Conservation (phyloP, 2,888 invertebrate genomes). For the Drosophila aldrichi region DNA sequence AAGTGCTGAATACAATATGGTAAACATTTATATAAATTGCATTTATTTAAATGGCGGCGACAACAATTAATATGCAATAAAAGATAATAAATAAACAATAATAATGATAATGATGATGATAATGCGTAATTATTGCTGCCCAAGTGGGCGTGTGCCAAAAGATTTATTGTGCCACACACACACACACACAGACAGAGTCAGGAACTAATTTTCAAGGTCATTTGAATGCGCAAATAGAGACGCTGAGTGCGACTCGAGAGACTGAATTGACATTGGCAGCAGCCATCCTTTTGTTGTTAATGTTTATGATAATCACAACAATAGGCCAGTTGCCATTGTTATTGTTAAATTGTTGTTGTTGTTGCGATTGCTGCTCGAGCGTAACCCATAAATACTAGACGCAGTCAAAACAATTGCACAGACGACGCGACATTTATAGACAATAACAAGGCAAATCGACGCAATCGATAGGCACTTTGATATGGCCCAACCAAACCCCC, state of each 20-base stretch:
- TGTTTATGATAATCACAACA: constrained; percentile 80
- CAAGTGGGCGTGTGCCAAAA: constrained; percentile 35
- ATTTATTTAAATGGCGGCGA: constrained; percentile 46
- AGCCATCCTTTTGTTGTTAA: constrained; percentile 75
- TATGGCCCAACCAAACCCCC: constrained; percentile 47
- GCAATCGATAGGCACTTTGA: constrained; percentile 69
- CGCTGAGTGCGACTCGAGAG: constrained; percentile 21
- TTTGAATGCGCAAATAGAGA: constrained; percentile 74
- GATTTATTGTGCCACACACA: constrained; percentile 51
- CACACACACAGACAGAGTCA: neutral
- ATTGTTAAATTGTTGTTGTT: constrained; percentile 38
- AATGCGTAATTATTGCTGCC: constrained; percentile 59
- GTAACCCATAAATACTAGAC: constrained; percentile 80
- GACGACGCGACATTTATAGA: constrained; percentile 64
- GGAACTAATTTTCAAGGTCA: constrained; percentile 85
- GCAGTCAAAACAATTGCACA: constrained; percentile 78
- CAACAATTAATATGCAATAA: constrained; percentile 75
- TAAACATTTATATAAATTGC: constrained; percentile 55
- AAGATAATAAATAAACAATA: constrained; percentile 73
- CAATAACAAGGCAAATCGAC: constrained; percentile 70
- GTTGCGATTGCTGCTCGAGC: constrained; percentile 56
- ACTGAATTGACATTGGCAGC: constrained; percentile 56
- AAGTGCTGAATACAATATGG: constrained; percentile 38
- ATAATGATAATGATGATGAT: constrained; percentile 40
- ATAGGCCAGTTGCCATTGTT: constrained; percentile 63